phyloP scores from a whole-genome alignment of 1,140 invertebrate species.

The Papilio machaon region DNA sequence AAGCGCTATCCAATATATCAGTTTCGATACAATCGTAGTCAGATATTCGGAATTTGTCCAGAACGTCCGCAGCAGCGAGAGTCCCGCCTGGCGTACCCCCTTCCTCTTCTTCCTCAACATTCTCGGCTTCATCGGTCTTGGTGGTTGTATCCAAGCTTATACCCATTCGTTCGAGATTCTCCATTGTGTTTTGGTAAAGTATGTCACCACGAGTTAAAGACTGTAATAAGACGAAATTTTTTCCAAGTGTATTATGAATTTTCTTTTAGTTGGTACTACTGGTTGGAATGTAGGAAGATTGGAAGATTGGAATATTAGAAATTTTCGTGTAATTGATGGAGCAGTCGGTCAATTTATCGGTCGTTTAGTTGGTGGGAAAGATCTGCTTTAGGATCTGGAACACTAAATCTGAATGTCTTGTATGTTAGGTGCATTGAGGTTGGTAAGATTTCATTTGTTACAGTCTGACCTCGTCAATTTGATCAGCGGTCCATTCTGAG shows the following conservation, averaged over 20 bases:
- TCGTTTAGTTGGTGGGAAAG: neutral
- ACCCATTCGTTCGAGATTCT: constrained; percentile 73
- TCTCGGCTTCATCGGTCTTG: constrained; percentile 59
- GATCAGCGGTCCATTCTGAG: constrained; percentile 71
- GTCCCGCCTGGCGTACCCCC: constrained; percentile 56
- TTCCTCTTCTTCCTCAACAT: constrained; percentile 70
- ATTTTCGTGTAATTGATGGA: neutral
- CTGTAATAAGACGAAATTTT: constrained; percentile 48
- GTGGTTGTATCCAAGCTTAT: constrained; percentile 63
- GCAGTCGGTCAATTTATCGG: neutral
- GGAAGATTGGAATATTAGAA: neutral
- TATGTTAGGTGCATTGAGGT: neutral
- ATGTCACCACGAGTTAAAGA: constrained; percentile 74
- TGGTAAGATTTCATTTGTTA: neutral
- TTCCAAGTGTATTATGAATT: neutral
- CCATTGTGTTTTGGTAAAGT: constrained; percentile 76
- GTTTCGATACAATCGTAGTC: constrained; percentile 74
- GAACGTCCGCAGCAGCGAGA: constrained; percentile 69
- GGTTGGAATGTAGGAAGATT: neutral
- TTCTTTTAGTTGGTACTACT: neutral
- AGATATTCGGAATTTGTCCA: constrained; percentile 69
- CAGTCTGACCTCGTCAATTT: constrained; percentile 75
- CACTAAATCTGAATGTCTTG: no score
- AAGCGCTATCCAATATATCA: constrained; percentile 66
- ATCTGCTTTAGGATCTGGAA: no score